A percentile compares a stretch with the other conserved stretches of the same genome.
phyloP scores from a whole-genome alignment of 2,113 vertebrate genomes.

The Tonatia bakeri region DNA sequence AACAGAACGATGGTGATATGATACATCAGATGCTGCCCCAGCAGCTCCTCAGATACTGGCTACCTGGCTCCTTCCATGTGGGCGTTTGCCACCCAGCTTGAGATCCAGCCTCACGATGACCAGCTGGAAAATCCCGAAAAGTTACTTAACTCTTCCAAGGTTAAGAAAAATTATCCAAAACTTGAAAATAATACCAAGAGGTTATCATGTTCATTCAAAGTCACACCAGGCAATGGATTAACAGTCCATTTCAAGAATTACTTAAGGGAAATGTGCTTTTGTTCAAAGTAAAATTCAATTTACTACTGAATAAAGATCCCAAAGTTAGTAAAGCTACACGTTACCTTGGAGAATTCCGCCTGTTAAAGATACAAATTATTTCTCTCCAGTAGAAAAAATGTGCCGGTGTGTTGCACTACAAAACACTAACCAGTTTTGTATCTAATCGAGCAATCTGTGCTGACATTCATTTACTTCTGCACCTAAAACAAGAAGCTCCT shows the following conservation, averaged over 20 bases:
- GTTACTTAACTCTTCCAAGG: not conserved
- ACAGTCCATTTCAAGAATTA: not conserved
- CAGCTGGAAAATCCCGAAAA: not conserved
- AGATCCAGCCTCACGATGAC: not conserved
- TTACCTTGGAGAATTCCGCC: not conserved
- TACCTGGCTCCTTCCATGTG: not conserved
- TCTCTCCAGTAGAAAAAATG: not conserved
- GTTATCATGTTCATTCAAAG: not conserved
- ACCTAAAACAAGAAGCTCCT: not conserved
- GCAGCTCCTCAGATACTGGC: not conserved
- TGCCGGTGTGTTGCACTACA: not conserved
- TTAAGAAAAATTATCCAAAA: not conserved
- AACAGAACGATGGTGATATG: too few relatives aligned
- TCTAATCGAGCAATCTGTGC: not conserved
- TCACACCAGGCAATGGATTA: not conserved
- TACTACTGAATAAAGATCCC: not conserved
- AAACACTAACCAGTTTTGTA: not conserved
- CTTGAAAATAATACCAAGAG: not conserved
- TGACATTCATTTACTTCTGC: not conserved
- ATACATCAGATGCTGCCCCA: accelerated
- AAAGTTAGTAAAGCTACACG: not conserved
- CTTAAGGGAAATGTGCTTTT: not conserved
- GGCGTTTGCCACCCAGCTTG: not conserved
- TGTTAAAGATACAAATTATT: not conserved
- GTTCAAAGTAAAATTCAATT: not conserved